Evolutionary conservation across 2,113 vertebrate genomes (phyloP).

Genomic region (Crypturellus undulatus): DNA sequence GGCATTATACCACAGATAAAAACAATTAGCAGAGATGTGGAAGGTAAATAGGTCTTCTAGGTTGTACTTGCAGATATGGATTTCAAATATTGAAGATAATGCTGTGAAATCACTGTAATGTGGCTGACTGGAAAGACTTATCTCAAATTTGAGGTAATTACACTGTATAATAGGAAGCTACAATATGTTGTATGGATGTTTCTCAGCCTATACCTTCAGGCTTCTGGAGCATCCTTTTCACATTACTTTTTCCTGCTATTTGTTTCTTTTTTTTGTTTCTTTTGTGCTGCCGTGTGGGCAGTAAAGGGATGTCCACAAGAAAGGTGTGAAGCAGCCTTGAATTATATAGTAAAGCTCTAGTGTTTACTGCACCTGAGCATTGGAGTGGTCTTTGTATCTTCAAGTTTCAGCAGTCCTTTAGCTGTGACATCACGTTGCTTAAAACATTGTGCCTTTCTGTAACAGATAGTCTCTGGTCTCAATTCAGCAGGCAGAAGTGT

Average conservation of each 20-base stretch:
- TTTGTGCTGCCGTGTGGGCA: background rate
- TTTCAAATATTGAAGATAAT: background rate
- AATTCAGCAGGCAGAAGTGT: background rate
- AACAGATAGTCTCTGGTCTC: background rate
- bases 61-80: background rate
- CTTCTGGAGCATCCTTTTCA: background rate
- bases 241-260: background rate
- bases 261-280: background rate
- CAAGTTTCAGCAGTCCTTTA: background rate
- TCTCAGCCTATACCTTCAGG: background rate
- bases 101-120: background rate
- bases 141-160: background rate
- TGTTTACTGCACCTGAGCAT: background rate
- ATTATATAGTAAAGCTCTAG: background rate
- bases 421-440: background rate
- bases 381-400: background rate
- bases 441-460: background rate
- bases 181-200: accelerated
- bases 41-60: background rate
- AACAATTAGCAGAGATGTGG: background rate
- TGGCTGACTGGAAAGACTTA: background rate
- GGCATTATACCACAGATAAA: background rate
- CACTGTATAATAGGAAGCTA: background rate
- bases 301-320: accelerated
- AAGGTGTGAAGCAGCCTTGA: background rate